phyloP scores from a whole-genome alignment of 1,140 invertebrate species.

The Hetaerina americana region DNA sequence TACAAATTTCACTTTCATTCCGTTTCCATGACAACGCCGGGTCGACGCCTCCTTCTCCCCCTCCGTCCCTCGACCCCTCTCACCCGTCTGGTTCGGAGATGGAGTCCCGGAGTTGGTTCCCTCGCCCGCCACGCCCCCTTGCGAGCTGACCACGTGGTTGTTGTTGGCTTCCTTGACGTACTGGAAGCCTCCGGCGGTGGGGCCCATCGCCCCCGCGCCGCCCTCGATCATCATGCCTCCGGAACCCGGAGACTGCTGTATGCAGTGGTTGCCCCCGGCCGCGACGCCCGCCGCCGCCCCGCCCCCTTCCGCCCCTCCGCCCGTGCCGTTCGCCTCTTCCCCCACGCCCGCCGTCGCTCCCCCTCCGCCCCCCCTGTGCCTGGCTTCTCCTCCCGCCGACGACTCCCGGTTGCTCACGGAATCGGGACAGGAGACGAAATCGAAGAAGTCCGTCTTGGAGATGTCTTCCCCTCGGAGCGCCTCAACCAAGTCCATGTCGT shows the following conservation, averaged over 20 bases:
- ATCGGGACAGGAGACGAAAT: slow-evolving; percentile 62
- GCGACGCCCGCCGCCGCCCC: slow-evolving; percentile 13
- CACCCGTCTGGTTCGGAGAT: slow-evolving; percentile 3
- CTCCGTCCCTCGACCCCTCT: background rate
- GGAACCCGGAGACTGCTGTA: background rate
- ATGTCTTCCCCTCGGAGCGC: slow-evolving; percentile 58
- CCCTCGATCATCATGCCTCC: background rate
- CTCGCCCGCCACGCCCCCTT: background rate
- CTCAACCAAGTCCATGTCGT: slow-evolving; percentile 59
- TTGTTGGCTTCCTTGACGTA: slow-evolving; percentile 12
- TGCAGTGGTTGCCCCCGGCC: slow-evolving; percentile 19
- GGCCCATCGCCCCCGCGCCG: background rate
- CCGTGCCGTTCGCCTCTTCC: background rate
- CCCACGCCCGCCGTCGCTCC: slow-evolving; percentile 18
- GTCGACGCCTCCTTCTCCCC: background rate
- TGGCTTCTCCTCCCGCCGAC: slow-evolving; percentile 7
- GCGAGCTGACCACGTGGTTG: slow-evolving; percentile 1
- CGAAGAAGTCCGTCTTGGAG: slow-evolving; percentile 70
- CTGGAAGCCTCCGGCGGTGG: background rate
- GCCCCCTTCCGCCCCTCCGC: slow-evolving; percentile 7
- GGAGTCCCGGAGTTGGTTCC: slow-evolving; percentile 1
- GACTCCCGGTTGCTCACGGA: slow-evolving; percentile 11
- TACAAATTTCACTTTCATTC: background rate
- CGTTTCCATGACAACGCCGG: background rate
- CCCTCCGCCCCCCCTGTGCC: slow-evolving; percentile 6